Base-by-base conservation (phyloP, 2,888 invertebrate species). In the Drosophila maculinotata region DNA sequence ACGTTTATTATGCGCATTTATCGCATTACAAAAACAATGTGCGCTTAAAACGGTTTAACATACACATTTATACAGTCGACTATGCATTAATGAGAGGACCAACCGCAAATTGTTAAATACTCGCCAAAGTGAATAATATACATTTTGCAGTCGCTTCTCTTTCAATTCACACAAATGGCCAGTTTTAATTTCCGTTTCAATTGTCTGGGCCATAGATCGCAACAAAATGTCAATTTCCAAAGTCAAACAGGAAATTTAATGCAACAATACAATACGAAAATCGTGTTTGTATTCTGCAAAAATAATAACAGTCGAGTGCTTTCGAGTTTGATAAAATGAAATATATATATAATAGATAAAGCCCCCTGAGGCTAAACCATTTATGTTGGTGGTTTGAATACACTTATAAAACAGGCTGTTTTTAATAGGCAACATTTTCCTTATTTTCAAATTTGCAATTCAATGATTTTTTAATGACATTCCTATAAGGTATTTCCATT, bases 161-260 rank as follows among this genome's bases (percentile, higher is more conserved):
- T 8, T 9, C 15, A 31, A 33, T 41, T 10, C 12, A 35, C 26
- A 30, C 35, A 41, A 53, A 28, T 25, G 30, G 5, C 17, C 35
- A 42, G 9, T 58, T 73, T 84, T 62, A 66, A 79, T 84, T 75
- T 84, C 82, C 79, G 68, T 56, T 84, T 78, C 58, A 64, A 62
- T 66, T 59, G 45, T 10, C 20, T 23, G 28, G 4, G 1, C 35
- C 20, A 42, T 6, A 49, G 26, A 38, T 63, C 9, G 14, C 14
- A 44, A 49, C 44, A 58, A 65, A 65, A 56, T 48, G 49, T 66
- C 36, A 39, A 42, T 53, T 41, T 47, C 4, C 47, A 53, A 47
- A 36, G 6, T 28, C 12, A 58, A 35, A 59, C 35, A 35, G 44
- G 39, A 41, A 36, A 44, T 57, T 52, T 8, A 48, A 35, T 41